These are phyloP conservation scores for Fragum whitleyi DNA, from an alignment of 2,888 invertebrate genomes.

Conservation along the genomic window DNA sequence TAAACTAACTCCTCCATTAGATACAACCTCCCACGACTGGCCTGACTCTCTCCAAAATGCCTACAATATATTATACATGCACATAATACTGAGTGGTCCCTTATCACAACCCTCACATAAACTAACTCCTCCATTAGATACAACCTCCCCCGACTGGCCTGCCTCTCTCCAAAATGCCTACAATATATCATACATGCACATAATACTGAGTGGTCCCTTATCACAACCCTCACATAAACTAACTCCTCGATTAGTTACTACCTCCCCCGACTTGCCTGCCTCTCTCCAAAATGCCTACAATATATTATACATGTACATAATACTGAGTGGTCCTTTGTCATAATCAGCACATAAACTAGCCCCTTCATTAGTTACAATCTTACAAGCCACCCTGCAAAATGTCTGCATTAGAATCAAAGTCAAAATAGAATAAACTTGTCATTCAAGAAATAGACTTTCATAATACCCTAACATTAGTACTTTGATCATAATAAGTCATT, in stretches of 20 bases:
- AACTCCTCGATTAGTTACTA: constrained; percentile 82
- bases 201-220: too few relatives aligned
- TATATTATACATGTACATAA: too few relatives aligned
- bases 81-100: constrained; percentile 84
- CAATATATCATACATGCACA: too few relatives aligned
- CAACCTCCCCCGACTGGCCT: constrained; percentile 84
- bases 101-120: constrained; percentile 66
- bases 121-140: constrained; percentile 81
- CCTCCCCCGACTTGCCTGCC: constrained; percentile 84
- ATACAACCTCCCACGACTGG: constrained; percentile 84
- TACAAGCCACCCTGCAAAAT: constrained; percentile 84
- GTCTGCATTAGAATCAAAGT: constrained; percentile 78
- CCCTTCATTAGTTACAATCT: constrained; percentile 83
- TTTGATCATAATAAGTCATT: too few relatives aligned
- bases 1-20: constrained; percentile 78
- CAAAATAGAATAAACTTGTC: too few relatives aligned
- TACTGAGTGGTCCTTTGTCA: too few relatives aligned
- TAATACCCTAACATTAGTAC: too few relatives aligned
- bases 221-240: constrained; percentile 67
- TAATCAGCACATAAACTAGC: constrained; percentile 65
- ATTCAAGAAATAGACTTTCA: too few relatives aligned
- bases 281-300: constrained; percentile 83
- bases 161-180: constrained; percentile 84
- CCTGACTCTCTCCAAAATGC: constrained; percentile 84
- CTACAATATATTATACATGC: constrained; percentile 67